phyloP scores from a whole-genome alignment of 92 coral and sea anemone genomes.

The Palythoa heliodiscus region DNA sequence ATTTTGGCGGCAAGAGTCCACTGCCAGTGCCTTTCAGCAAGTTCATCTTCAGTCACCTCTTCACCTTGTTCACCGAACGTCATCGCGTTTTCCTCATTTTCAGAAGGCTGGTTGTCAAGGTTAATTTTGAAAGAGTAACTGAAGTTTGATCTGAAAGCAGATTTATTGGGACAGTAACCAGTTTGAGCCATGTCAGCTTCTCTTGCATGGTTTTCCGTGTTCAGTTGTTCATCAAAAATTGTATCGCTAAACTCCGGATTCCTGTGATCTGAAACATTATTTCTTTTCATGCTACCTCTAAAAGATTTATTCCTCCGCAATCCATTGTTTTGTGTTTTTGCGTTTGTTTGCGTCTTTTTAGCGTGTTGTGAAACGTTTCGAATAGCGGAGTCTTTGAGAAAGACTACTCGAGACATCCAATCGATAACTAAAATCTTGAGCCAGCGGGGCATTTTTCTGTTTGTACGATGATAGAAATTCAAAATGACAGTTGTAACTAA shows the following conservation, averaged over 20 bases:
- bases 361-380: constrained; percentile 15
- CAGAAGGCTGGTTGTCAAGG: constrained; percentile 25
- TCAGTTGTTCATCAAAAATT: constrained; percentile 4
- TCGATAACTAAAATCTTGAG: constrained; percentile 67
- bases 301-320: constrained; percentile 5
- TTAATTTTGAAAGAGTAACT: constrained; percentile 42
- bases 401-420: constrained; percentile 82
- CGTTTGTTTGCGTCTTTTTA: background rate
- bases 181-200: constrained; percentile 49
- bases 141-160: constrained; percentile 25
- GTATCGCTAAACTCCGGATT: constrained; percentile 37
- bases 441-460: constrained; percentile 91
- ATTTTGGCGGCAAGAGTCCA: constrained; percentile 86
- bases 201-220: background rate
- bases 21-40: constrained; percentile 71
- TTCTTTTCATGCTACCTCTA: constrained; percentile 17
- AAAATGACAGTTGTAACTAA: constrained; percentile 87
- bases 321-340: background rate
- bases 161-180: constrained; percentile 14
- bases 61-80: constrained; percentile 53
- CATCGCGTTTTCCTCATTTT: constrained; percentile 20
- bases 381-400: constrained; percentile 56
- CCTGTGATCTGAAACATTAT: constrained; percentile 23
- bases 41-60: constrained; percentile 65
- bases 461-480: constrained; percentile 94